Evolutionary conservation across 2,113 vertebrate genomes (phyloP).

Genomic region (Rutilus rutilus): DNA sequence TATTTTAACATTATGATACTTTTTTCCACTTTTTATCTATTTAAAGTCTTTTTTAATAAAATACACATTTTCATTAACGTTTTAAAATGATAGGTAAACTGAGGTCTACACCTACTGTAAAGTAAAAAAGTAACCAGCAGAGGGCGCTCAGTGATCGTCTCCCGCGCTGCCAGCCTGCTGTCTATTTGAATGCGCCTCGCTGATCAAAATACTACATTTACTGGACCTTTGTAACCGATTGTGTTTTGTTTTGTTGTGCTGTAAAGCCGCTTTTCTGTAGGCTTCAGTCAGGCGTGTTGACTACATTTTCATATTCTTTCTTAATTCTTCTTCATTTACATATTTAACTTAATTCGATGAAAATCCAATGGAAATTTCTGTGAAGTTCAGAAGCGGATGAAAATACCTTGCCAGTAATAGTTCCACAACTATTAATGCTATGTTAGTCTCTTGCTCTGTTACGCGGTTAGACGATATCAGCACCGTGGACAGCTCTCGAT

Average conservation of each 20-base stretch:
- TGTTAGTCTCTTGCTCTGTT: background rate
- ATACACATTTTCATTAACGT: background rate
- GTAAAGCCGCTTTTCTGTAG: background rate
- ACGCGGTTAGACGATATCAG: constrained; percentile 7
- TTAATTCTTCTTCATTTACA: background rate
- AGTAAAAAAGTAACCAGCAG: constrained; percentile 24
- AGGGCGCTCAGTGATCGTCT: constrained; percentile 8
- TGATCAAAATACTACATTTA: background rate
- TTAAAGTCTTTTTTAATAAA: no score
- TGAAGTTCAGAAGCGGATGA: background rate
- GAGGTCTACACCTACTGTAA: background rate
- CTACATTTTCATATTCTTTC: background rate
- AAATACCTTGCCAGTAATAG: background rate
- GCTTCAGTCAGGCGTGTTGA: background rate
- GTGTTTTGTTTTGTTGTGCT: background rate
- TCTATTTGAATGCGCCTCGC: background rate
- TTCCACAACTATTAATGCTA: background rate
- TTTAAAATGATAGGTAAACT: background rate
- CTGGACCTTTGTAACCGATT: background rate
- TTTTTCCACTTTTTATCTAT: background rate
- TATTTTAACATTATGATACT: background rate
- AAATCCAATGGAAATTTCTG: background rate
- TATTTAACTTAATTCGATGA: background rate
- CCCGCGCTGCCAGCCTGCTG: background rate
- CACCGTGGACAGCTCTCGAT: constrained; percentile 50